Percentiles rank a stretch among this genome's conserved stretches.
phyloP scores from a whole-genome alignment of 2,888 invertebrate genomes.

The Crossocerus cetratus region DNA sequence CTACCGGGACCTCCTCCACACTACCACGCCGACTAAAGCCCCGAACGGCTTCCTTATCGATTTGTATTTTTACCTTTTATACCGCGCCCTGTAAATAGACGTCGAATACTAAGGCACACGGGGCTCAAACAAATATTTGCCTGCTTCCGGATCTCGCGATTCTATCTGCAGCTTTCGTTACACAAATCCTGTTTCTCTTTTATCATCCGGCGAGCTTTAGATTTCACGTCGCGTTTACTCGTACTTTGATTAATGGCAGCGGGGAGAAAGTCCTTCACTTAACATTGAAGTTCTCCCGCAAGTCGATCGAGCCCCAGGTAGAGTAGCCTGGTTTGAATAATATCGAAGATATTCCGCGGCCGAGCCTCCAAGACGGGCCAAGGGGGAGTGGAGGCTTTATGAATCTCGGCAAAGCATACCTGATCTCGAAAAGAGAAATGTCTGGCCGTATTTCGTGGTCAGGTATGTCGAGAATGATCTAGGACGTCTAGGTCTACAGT shows the following conservation, averaged over 20 bases:
- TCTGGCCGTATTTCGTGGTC: slow-evolving; percentile 24
- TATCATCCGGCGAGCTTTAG: too few species aligned
- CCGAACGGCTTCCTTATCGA: slow-evolving; percentile 1
- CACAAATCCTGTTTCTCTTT: too few species aligned
- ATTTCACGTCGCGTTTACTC: too few species aligned
- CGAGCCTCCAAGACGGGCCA: too few species aligned
- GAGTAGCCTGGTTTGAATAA: too few species aligned
- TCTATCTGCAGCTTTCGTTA: too few species aligned
- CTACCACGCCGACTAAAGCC: not conserved
- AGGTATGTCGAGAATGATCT: slow-evolving; percentile 53
- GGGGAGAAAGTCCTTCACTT: too few species aligned
- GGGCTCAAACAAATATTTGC: not conserved
- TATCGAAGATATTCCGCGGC: slow-evolving; percentile 9
- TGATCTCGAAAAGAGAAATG: slow-evolving; percentile 37
- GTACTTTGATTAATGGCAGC: too few species aligned
- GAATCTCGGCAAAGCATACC: slow-evolving; percentile 38
- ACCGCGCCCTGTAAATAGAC: slow-evolving; percentile 2
- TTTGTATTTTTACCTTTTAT: slow-evolving; percentile 1
- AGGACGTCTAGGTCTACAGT: too few species aligned
- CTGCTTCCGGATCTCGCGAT: not conserved
- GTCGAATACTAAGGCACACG: not conserved
- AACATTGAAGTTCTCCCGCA: too few species aligned
- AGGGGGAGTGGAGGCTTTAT: slow-evolving; percentile 18
- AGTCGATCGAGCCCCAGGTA: too few species aligned
- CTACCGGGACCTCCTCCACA: not conserved